A percentile compares a stretch with the other conserved stretches of the same genome.
Evolutionary conservation across 2,888 invertebrate genomes (phyloP).

Genomic region (Dryobotodes eremita): DNA sequence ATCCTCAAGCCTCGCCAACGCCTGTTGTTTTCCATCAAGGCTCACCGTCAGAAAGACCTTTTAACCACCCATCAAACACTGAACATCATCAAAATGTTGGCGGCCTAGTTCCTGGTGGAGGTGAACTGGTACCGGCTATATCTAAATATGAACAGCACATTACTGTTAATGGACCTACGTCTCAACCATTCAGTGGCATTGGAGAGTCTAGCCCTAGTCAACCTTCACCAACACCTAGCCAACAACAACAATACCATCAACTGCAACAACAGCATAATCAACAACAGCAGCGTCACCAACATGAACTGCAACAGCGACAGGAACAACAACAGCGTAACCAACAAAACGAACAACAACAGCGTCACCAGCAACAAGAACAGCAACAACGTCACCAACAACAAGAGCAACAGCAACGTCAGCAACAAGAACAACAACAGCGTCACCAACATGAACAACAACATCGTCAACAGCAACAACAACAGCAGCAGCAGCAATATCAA

Average conservation of each 20-base stretch:
- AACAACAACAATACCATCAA: slow-evolving; percentile 62
- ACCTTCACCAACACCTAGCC: slow-evolving; percentile 66
- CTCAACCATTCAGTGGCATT: slow-evolving; percentile 77
- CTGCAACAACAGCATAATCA: slow-evolving; percentile 65
- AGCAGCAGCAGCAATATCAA: slow-evolving; percentile 69
- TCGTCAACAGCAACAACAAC: slow-evolving; percentile 66
- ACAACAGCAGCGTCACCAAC: slow-evolving; percentile 65
- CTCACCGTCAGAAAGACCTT: slow-evolving; percentile 80
- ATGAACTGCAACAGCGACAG: slow-evolving; percentile 62
- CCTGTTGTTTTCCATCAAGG: slow-evolving; percentile 80
- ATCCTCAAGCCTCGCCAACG: slow-evolving; percentile 81
- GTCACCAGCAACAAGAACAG: slow-evolving; percentile 64
- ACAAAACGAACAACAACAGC: slow-evolving; percentile 66
- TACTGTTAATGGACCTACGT: slow-evolving; percentile 88
- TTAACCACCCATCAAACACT: slow-evolving; percentile 75
- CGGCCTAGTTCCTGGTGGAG: slow-evolving; percentile 91
- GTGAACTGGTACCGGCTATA: slow-evolving; percentile 94
- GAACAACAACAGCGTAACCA: slow-evolving; percentile 54
- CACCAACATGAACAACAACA: slow-evolving; percentile 66
- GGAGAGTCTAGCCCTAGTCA: slow-evolving; percentile 73
- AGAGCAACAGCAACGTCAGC: slow-evolving; percentile 62
- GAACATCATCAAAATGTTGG: slow-evolving; percentile 87
- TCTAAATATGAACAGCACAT: slow-evolving; percentile 95
- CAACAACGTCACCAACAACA: slow-evolving; percentile 61
- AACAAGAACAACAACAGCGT: slow-evolving; percentile 66